Base-by-base conservation (phyloP, 1,140 invertebrate species). In the Zophobas atratus region DNA sequence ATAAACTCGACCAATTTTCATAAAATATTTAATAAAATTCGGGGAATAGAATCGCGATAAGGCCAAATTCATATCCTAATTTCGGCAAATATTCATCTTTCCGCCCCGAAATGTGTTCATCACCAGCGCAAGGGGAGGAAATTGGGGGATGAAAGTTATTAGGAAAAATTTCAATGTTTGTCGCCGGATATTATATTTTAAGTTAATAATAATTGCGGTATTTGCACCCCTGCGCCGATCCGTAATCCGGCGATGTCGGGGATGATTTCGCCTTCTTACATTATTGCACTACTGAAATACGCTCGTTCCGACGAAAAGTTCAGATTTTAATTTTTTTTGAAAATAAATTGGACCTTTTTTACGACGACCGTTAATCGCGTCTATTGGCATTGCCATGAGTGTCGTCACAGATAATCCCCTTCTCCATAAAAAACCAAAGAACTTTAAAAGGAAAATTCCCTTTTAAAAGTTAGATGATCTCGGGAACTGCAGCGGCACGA, bases 111-210 rank as follows among this genome's bases (percentile, higher is more conserved):
- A 43, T 60, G 53, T 63, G 63, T 70, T 53, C 60, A 36, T 76
- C 75, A 70, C 6, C 34, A 33, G 41, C 3, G 70, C 49, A 70
- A 75, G 73, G 76, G 72, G 49, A 67, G 79, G 77, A 80, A 80
- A 76, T 80, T 78, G 41, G 51, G 72, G 49, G 38, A 49, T 51
- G 71, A 81, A 79, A 70, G 41, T 49, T 70, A 81, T 81, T 78
- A 80, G 76, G 76, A 80, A 81, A 81, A 81, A 81, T 81, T 81
- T 75, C 8, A 81, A 80, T 81, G 80, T 81, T 81, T 80, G 78
- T 80, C 77, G 70, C 76, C 80, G 78, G 80, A 81, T 80, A 81
- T 81, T 79, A 77, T 79, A 78, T 77, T 72, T 70, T 76, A 70
- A 80, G 38, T 71, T 78, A 63, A 78, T 80, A 49, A 77, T 79